Conservation (phyloP, 2,888 invertebrate species). For the Ormia ochracea region DNA sequence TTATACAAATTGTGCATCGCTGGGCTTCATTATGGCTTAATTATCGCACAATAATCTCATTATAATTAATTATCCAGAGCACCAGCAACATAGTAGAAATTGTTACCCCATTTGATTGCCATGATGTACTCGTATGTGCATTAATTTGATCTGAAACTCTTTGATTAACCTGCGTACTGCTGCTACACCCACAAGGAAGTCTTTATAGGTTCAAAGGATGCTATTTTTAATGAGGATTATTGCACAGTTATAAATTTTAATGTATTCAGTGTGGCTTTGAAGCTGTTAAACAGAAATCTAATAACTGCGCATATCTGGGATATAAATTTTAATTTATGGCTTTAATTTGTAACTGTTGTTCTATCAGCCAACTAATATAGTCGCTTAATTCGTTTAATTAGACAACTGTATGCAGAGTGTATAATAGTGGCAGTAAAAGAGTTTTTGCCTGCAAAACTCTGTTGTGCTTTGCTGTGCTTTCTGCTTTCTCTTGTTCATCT, state of each 20-base stretch:
- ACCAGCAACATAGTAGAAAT: background rate
- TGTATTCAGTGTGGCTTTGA: background rate
- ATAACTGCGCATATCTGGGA: background rate
- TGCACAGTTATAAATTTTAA: background rate
- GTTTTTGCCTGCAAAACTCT: no score
- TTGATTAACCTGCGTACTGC: background rate
- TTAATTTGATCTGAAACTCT: background rate
- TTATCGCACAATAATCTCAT: constrained; percentile 29
- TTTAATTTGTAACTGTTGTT: background rate
- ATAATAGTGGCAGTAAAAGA: no score
- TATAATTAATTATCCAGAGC: constrained; percentile 29
- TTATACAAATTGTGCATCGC: constrained; percentile 13
- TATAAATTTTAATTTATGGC: constrained; percentile 1
- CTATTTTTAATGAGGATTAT: background rate
- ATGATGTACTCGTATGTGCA: background rate
- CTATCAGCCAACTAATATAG: background rate
- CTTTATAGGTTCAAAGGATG: constrained; percentile 1
- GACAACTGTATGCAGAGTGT: background rate
- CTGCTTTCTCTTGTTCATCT: no score
- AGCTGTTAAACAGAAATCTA: background rate
- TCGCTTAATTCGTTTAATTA: background rate
- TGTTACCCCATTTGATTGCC: background rate
- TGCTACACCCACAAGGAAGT: background rate
- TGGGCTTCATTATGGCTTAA: constrained; percentile 36
- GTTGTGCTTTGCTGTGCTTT: background rate